Evolutionary conservation across 2,113 vertebrate species (phyloP).

Genomic region (Litocranius walleri): DNA sequence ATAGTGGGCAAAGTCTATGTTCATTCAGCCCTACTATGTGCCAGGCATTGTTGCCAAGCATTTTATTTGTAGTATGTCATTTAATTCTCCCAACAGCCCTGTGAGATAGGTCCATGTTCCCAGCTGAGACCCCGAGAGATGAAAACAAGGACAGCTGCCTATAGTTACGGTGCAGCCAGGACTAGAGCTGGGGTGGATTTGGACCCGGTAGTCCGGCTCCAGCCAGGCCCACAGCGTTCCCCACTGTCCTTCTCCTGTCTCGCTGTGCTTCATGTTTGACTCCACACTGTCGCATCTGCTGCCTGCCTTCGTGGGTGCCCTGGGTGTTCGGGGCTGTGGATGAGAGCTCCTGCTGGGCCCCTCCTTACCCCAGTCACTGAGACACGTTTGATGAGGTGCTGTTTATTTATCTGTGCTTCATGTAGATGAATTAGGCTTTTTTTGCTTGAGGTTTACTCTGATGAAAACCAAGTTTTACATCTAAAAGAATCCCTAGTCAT

Average conservation of each 20-base stretch:
- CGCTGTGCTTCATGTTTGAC: background rate
- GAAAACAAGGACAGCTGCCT: background rate
- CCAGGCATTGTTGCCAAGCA: background rate
- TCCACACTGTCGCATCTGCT: background rate
- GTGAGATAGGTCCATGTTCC: background rate
- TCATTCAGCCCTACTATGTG: background rate
- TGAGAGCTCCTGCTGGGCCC: background rate
- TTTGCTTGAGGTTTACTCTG: background rate
- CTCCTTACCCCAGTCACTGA: background rate
- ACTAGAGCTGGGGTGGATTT: background rate
- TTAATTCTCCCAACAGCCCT: background rate
- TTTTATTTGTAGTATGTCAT: background rate
- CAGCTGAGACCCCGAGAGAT: background rate
- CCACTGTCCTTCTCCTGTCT: background rate
- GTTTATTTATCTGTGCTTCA: background rate
- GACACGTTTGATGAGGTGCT: background rate
- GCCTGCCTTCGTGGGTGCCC: background rate
- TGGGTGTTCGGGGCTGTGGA: background rate
- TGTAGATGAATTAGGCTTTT: background rate
- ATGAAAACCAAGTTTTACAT: background rate
- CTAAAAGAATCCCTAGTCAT: background rate
- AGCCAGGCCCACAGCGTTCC: no score
- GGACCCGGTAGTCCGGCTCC: background rate
- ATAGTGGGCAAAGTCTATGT: background rate
- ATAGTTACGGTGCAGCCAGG: fast-evolving